Evolutionary conservation across 2,113 vertebrate genomes (phyloP).

Genomic region (Cnemophilus loriae): DNA sequence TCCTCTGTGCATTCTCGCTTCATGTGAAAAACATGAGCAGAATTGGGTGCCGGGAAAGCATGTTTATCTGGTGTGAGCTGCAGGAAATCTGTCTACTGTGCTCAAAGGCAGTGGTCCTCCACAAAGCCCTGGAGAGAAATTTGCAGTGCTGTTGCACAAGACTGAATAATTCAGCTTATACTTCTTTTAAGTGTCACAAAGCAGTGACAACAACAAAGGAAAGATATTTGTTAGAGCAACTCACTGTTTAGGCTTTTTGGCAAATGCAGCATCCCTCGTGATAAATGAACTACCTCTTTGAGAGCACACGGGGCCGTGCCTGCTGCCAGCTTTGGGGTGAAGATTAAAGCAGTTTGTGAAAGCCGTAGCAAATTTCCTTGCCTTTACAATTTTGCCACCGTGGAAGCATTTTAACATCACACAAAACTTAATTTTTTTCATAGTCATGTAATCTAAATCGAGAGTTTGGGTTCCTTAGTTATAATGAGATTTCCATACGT

Average conservation of each 20-base stretch:
- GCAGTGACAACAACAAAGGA: background rate
- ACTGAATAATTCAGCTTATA: background rate
- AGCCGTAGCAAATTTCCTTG: background rate
- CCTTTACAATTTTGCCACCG: background rate
- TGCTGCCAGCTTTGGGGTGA: background rate
- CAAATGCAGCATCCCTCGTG: background rate
- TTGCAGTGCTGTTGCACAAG: background rate
- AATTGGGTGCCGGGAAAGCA: background rate
- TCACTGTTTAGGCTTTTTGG: background rate
- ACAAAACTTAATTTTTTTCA: background rate
- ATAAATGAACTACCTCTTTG: background rate
- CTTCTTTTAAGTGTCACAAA: background rate
- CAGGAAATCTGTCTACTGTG: background rate
- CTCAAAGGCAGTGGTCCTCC: background rate
- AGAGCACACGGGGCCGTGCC: fast-evolving
- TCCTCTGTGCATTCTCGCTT: background rate
- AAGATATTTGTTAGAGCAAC: background rate
- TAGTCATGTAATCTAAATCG: background rate
- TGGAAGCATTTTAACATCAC: background rate
- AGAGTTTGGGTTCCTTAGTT: background rate
- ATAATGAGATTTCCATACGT: background rate
- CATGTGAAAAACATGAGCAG: background rate
- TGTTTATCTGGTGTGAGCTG: background rate
- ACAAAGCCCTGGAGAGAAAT: background rate
- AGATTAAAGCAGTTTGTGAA: background rate